These are phyloP conservation scores for Liasis olivaceus DNA, from an alignment of 2,797 vertebrate species.

Conservation along the genomic window DNA sequence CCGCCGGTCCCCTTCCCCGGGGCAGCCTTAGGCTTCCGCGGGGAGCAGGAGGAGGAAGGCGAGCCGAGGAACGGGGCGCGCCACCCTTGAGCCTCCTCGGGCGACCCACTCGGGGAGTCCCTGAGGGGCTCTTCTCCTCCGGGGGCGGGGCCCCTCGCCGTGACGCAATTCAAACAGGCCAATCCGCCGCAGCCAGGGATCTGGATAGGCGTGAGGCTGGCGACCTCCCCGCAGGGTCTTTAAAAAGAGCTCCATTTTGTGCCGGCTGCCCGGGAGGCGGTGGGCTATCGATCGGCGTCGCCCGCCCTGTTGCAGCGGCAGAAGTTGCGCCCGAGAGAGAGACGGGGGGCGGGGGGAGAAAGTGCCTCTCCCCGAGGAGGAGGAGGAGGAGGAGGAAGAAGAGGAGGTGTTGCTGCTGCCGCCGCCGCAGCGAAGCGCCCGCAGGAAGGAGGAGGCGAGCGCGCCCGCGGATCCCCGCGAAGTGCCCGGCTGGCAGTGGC, in stretches of 20 bases:
- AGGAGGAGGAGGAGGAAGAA: background rate
- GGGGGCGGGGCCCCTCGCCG: background rate
- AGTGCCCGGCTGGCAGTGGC: background rate
- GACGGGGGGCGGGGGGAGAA: conserved; percentile 10
- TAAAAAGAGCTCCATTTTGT: conserved; percentile 73
- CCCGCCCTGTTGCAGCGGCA: background rate
- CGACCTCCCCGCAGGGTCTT: conserved; percentile 49
- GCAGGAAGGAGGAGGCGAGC: too few relatives aligned
- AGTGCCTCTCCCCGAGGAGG: background rate
- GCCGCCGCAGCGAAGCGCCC: background rate
- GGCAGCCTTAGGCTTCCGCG: background rate
- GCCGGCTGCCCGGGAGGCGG: conserved; percentile 26
- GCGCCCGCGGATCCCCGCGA: background rate
- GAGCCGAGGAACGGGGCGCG: background rate
- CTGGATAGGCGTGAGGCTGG: conserved; percentile 49
- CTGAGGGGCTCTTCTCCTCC: background rate
- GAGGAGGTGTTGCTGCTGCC: background rate
- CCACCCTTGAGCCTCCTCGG: background rate
- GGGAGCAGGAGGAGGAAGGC: accelerated
- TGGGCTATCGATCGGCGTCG: conserved; percentile 41
- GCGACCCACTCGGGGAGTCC: background rate
- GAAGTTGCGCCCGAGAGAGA: too few relatives aligned
- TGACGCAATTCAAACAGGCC: conserved; percentile 64
- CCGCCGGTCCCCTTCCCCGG: too few relatives aligned
- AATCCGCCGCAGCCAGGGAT: conserved; percentile 58